Percentiles rank a stretch among this genome's conserved stretches.
Conservation (phyloP, 2,797 vertebrate species). For the Halcyon badia region DNA sequence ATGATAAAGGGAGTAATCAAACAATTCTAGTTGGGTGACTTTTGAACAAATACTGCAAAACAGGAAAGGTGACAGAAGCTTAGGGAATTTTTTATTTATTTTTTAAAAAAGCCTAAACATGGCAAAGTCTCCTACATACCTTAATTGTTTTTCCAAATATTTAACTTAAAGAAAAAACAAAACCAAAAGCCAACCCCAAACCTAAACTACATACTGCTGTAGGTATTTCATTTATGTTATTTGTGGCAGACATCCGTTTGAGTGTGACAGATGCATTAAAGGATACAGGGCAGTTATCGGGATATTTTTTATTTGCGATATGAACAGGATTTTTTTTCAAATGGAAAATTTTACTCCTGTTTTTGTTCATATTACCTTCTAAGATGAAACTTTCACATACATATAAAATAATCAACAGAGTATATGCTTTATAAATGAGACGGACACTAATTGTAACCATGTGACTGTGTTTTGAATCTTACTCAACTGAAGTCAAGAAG, state of each 20-base stretch:
- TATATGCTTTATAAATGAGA: not conserved
- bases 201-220: not conserved
- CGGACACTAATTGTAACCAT: not conserved
- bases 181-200: not conserved
- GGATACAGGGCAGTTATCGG: not conserved
- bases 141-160: not conserved
- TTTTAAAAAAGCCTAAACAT: not conserved
- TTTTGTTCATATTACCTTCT: slow-evolving; percentile 13
- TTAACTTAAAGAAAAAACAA: not conserved
- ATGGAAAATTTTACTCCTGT: not conserved
- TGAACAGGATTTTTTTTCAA: not conserved
- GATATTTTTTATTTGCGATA: not conserved
- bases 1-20: not conserved
- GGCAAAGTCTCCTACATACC: not conserved
- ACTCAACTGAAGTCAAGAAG: not conserved
- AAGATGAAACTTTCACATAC: not conserved
- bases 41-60: not conserved
- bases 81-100: not conserved
- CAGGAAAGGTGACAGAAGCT: not conserved
- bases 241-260: not conserved
- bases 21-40: not conserved
- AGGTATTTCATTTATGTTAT: slow-evolving; percentile 14
- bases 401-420: not conserved
- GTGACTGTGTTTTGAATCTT: not conserved
- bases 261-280: not conserved